A percentile compares a stretch with the other conserved stretches of the same genome.
Evolutionary conservation across 64 coral and sea anemone species (phyloP).

Genomic region (Actinia equina): DNA sequence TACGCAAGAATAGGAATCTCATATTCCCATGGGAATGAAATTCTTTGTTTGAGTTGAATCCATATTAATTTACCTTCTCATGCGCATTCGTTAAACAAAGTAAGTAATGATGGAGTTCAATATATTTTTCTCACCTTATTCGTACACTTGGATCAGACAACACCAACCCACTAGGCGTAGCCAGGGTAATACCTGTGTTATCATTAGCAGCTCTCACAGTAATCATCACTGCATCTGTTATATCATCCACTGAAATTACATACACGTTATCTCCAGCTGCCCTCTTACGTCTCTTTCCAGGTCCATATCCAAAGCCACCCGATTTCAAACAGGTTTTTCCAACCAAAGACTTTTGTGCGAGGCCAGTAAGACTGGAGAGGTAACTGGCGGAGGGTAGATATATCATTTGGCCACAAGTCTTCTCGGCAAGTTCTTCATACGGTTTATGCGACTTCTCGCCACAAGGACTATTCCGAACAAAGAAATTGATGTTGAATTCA

Average conservation of each 20-base stretch:
- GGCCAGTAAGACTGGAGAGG: conserved; percentile 11
- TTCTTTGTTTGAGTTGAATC: no score
- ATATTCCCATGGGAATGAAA: no score
- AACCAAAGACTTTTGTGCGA: conserved; percentile 6
- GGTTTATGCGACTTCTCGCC: conserved; percentile 12
- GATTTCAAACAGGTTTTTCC: conserved; percentile 29
- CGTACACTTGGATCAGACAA: conserved; percentile 23
- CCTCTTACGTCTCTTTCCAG: conserved; percentile 8
- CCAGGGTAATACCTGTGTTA: conserved; percentile 20
- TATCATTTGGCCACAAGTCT: conserved; percentile 62
- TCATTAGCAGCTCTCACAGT: conserved; percentile 33
- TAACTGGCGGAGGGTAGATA: not conserved
- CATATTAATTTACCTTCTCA: no score
- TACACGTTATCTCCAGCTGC: not conserved
- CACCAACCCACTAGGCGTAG: conserved; percentile 9
- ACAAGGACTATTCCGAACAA: not conserved
- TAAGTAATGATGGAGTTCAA: no score
- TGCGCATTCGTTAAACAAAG: no score
- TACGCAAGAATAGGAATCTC: no score
- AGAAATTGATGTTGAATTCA: conserved; percentile 48
- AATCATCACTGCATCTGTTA: conserved; percentile 46
- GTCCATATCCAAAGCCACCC: not conserved
- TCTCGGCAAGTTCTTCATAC: conserved; percentile 27
- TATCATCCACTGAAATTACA: conserved; percentile 52
- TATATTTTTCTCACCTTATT: no score